Conservation (phyloP, 2,888 invertebrate genomes). For the Nematopogon swammerdamellus region DNA sequence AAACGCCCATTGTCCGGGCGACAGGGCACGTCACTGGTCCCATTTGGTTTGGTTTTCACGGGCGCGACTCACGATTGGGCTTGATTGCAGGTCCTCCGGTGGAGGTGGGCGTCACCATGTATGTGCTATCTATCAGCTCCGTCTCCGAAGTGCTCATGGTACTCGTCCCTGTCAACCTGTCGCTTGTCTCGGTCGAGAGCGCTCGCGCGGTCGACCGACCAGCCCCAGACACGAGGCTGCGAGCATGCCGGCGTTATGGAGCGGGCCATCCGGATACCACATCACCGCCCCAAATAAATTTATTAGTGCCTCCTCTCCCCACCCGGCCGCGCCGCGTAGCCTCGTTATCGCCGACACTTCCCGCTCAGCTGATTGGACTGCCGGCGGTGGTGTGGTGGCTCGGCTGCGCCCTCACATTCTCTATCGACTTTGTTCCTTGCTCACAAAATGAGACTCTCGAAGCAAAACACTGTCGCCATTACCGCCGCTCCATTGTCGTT, state of each 20-base stretch:
- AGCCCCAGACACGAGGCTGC: background rate
- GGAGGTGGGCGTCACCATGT: slow-evolving; percentile 97
- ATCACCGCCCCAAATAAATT: background rate
- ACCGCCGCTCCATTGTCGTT: slow-evolving; percentile 30
- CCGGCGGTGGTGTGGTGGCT: background rate
- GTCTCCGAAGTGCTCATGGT: slow-evolving; percentile 86
- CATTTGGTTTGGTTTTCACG: slow-evolving; percentile 34
- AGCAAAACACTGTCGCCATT: slow-evolving; percentile 26
- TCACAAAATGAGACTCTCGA: slow-evolving; percentile 16
- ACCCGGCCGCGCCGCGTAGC: background rate
- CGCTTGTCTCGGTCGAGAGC: slow-evolving; percentile 19
- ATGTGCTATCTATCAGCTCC: slow-evolving; percentile 97
- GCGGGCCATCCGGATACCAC: slow-evolving; percentile 18
- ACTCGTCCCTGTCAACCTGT: slow-evolving; percentile 3
- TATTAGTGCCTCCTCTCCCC: background rate
- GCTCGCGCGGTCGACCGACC: slow-evolving; percentile 2
- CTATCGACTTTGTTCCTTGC: background rate
- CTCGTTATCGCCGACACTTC: background rate
- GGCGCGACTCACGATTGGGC: slow-evolving; percentile 43
- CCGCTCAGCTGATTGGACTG: too few species aligned
- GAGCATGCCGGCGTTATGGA: slow-evolving; percentile 17
- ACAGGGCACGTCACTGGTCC: slow-evolving; percentile 19
- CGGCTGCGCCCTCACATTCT: background rate
- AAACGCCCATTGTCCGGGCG: slow-evolving; percentile 11
- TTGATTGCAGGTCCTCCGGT: slow-evolving; percentile 91